Base-by-base conservation (phyloP, 92 coral and sea anemone species). In the Heliopora coerulea region DNA sequence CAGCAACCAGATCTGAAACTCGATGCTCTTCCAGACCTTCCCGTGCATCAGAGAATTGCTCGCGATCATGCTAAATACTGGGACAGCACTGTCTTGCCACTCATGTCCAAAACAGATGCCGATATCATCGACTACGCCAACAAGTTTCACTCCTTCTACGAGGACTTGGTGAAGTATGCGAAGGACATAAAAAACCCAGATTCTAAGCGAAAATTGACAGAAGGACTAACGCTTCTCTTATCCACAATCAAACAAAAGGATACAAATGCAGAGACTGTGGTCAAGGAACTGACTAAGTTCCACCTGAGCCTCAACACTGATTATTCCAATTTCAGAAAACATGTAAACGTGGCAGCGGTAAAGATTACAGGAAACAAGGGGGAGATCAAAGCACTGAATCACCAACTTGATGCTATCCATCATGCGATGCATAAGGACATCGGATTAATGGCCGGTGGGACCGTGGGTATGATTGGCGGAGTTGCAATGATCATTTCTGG, bases 371-470 rank as follows among this genome's bases (percentile, higher is more conserved):
- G 79, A 3, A 64, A 73, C 29, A 31, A 64, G 17, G 79, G 79
- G 2, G 79, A 72, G 27, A 23, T 54, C 18, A 20, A 1, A 8
- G 9, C 54, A 17, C 10, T 72, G 44, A 1, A 30, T 0, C 15
- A 72, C 5, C 28, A 40, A 58, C 26, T 74, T 18, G 15, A 59
- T 12, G 27, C 69, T 74, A 58, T 25, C 28, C 39, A 27, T 2
- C 12, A 24, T 2, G 79, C 79, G 30, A 59, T 74, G 25, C 8
- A 74, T 1, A 59, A 11, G 17, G 79, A 74, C 24, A 41, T 74
- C 26, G 69, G 70, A 0, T 8, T 74, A 21, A 59, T 74, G 79
- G 68, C 69, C 2, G 79, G 85, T 64, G 60, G 83, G 44, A 67
- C 69, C 2, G 41, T 27, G 10, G 7, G 5, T 21, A 28, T 59